phyloP scores from a whole-genome alignment of 2,797 vertebrate genomes.

The Microctenopoma lineatum region DNA sequence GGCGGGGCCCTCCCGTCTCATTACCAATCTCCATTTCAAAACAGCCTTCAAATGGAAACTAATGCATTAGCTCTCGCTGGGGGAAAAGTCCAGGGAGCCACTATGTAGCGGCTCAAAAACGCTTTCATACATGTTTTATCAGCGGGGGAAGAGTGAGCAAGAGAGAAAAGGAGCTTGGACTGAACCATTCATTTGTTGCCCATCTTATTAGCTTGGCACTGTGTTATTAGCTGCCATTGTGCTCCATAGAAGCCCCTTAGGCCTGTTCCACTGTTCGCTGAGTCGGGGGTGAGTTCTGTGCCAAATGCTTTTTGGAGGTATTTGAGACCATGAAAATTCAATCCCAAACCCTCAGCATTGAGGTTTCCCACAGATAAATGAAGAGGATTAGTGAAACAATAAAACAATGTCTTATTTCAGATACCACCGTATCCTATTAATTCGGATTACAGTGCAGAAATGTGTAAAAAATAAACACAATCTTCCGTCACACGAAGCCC shows the following conservation, averaged over 20 bases:
- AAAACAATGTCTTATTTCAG: slow-evolving; percentile 78
- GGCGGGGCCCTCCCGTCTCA: slow-evolving; percentile 75
- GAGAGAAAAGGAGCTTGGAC: slow-evolving; percentile 76
- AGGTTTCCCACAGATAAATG: slow-evolving; percentile 81
- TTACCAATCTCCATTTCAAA: slow-evolving; percentile 84
- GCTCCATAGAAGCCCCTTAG: slow-evolving; percentile 75
- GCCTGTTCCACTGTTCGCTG: slow-evolving; percentile 74
- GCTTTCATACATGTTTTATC: slow-evolving; percentile 84
- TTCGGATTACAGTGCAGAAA: slow-evolving; percentile 71
- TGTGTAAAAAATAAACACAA: slow-evolving; percentile 50
- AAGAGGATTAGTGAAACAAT: slow-evolving; percentile 77
- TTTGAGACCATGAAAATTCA: slow-evolving; percentile 81
- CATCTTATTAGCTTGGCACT: slow-evolving; percentile 82
- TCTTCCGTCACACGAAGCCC: slow-evolving; percentile 52
- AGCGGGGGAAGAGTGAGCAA: slow-evolving; percentile 65
- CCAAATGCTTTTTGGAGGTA: slow-evolving; percentile 78
- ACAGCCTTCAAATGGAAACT: slow-evolving; percentile 81
- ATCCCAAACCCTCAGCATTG: slow-evolving; percentile 77
- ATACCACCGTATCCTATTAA: slow-evolving; percentile 77
- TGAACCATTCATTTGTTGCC: slow-evolving; percentile 78
- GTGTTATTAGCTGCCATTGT: slow-evolving; percentile 82
- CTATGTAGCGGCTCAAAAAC: slow-evolving; percentile 72
- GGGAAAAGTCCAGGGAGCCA: slow-evolving; percentile 72
- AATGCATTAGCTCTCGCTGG: slow-evolving; percentile 79
- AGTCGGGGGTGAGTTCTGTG: slow-evolving; percentile 74